Conservation (phyloP, 2,888 invertebrate species). For the Lithophane semibrunnea region DNA sequence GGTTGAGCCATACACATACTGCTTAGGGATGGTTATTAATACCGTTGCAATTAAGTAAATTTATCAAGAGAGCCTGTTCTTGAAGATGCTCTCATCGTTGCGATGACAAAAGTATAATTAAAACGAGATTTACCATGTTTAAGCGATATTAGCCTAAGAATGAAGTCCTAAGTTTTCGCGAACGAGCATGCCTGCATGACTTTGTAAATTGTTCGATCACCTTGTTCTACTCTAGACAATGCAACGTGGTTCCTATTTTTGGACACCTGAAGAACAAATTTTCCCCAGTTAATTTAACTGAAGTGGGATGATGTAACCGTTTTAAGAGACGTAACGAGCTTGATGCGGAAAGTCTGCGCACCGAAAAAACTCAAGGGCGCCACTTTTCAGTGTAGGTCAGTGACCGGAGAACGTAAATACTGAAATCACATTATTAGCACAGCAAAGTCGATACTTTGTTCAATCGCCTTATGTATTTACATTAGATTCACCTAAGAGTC, state of each 20-base stretch:
- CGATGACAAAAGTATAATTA: slow-evolving; percentile 10
- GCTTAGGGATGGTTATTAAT: slow-evolving; percentile 2
- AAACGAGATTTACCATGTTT: slow-evolving; percentile 4
- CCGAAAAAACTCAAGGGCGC: slow-evolving; percentile 56
- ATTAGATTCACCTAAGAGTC: not conserved
- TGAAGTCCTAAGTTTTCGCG: not conserved
- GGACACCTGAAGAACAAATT: slow-evolving; percentile 18
- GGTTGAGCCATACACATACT: not conserved
- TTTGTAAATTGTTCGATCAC: slow-evolving; percentile 37
- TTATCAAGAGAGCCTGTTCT: slow-evolving; percentile 9
- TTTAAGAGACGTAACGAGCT: slow-evolving; percentile 32
- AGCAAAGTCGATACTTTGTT: slow-evolving; percentile 29
- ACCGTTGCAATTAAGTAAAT: slow-evolving; percentile 17
- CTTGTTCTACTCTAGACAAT: slow-evolving; percentile 21
- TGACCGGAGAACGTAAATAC: slow-evolving; percentile 48
- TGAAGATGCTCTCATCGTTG: slow-evolving; percentile 19
- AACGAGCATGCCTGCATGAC: not conserved
- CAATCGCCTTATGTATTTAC: slow-evolving; percentile 16
- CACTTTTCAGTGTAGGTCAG: slow-evolving; percentile 45
- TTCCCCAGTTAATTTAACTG: slow-evolving; percentile 46
- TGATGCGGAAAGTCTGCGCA: slow-evolving; percentile 30
- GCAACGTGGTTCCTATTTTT: slow-evolving; percentile 13
- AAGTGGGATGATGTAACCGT: slow-evolving; percentile 57
- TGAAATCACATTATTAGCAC: slow-evolving; percentile 45
- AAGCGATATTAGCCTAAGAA: not conserved